phyloP scores from a whole-genome alignment of 1,140 invertebrate species.

The Drosophila gunungcola region DNA sequence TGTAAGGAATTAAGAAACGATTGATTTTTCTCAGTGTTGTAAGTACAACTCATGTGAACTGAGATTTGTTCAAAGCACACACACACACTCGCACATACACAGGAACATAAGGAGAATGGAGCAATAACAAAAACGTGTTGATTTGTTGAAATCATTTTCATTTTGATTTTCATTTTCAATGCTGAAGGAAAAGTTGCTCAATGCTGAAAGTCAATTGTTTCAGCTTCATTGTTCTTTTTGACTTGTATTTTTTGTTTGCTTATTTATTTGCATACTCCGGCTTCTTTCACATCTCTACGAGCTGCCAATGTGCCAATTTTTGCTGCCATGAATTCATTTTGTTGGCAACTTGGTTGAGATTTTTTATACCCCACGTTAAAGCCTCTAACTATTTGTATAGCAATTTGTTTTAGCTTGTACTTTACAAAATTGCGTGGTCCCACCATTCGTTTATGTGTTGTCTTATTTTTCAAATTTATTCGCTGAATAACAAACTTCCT shows the following conservation, averaged over 20 bases:
- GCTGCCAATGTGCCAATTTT: slow-evolving; percentile 15
- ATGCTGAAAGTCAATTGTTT: slow-evolving; percentile 49
- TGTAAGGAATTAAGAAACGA: too few species aligned
- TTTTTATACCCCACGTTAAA: neutral
- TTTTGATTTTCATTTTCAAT: slow-evolving; percentile 38
- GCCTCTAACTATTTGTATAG: neutral
- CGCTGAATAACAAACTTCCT: neutral
- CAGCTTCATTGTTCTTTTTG: slow-evolving; percentile 18
- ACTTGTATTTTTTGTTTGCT: too few species aligned
- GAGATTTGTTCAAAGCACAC: slow-evolving; percentile 25
- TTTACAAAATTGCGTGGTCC: too few species aligned
- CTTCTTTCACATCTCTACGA: neutral
- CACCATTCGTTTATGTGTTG: too few species aligned
- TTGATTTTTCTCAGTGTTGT: slow-evolving; percentile 1
- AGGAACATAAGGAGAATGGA: neutral
- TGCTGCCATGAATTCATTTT: slow-evolving; percentile 17
- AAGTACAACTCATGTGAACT: slow-evolving; percentile 1
- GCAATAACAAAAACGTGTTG: slow-evolving; percentile 60
- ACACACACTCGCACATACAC: slow-evolving; percentile 19
- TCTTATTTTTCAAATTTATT: too few species aligned
- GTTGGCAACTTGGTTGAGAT: neutral
- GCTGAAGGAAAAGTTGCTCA: slow-evolving; percentile 27
- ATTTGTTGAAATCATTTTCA: slow-evolving; percentile 56
- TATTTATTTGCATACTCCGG: neutral
- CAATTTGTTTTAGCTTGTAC: neutral